Base-by-base conservation (phyloP, 2,888 invertebrate species). In the Drosophila yooni region DNA sequence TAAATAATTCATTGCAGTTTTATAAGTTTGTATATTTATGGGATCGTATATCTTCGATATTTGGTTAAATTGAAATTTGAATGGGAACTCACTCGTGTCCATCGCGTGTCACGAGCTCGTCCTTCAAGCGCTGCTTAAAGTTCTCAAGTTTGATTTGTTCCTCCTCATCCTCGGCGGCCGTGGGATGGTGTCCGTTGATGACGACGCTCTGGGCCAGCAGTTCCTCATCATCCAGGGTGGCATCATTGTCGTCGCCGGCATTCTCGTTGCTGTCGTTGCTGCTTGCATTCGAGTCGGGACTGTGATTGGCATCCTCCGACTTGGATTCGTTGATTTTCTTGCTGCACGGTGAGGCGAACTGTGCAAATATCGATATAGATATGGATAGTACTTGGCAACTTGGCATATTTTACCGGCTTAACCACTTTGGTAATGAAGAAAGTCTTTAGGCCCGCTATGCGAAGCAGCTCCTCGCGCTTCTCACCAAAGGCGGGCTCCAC, bases 401-500 rank as follows among this genome's bases (percentile, higher is more conserved):
- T 38, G 25, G 11, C 11, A 6, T 18, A 54, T 25, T 36, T 7
- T 15, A 96, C 96, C 90, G 97, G 97, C 93, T 96, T 97, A 57
- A 98, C 94, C 66, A 98, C 97, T 92, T 95, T 95, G 46, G 96
- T 96, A 84, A 99, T 98, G 93, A 98, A 98, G 94, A 96, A 98
- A 5, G 98, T 98, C 93, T 97, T 97, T 88, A 98, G 95, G 70
- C 98, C 97, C 7, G 98, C 97, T 92, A 96, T 96, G 57, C 97
- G 95, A 65, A 98, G 94, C 86, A 97, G 96, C 93, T 98, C 98
- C 92, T 99, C 98, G n/a, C 98, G 95, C 78, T 96, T 96, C 92
- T 98, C 98, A 0, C 98, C 98, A 91, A 95, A 96, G 0, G 97
- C 98, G 4, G 97, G 96, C 92, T 98, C 98, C 81, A 98, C 97